phyloP scores from a whole-genome alignment of 2,888 invertebrate genomes.

The Neria commutata region DNA sequence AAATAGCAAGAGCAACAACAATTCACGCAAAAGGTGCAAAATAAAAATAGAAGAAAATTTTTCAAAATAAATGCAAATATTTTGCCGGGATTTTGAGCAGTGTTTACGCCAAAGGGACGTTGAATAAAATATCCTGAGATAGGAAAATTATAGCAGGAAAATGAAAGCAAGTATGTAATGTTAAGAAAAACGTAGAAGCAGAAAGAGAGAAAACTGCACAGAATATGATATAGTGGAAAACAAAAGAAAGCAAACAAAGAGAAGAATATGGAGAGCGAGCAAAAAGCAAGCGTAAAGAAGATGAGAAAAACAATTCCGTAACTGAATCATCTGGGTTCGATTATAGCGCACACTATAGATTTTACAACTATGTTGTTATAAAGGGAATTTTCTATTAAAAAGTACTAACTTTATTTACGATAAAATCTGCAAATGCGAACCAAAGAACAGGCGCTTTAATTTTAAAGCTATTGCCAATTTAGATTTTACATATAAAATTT shows the following conservation, averaged over 20 bases:
- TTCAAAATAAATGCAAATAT: not conserved
- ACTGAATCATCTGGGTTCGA: no score
- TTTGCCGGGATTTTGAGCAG: no score
- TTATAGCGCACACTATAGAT: no score
- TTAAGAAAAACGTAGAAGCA: not conserved
- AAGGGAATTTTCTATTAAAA: no score
- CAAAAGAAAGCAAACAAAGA: not conserved
- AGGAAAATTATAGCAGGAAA: not conserved
- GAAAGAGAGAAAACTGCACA: not conserved
- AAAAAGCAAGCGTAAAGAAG: not conserved
- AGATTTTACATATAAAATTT: no score
- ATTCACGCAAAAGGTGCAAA: not conserved
- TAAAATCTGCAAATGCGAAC: no score
- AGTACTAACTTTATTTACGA: no score
- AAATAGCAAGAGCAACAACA: not conserved
- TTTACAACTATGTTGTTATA: no score
- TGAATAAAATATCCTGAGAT: not conserved
- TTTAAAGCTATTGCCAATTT: not conserved
- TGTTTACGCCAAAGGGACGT: no score
- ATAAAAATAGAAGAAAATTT: not conserved
- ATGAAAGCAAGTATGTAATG: not conserved
- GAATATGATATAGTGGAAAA: not conserved
- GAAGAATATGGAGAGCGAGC: not conserved
- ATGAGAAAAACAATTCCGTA: not conserved
- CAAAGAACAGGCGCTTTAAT: no score